These are phyloP conservation scores for Yponomeuta malinellus DNA, from an alignment of 2,888 invertebrate genomes.

Conservation along the genomic window DNA sequence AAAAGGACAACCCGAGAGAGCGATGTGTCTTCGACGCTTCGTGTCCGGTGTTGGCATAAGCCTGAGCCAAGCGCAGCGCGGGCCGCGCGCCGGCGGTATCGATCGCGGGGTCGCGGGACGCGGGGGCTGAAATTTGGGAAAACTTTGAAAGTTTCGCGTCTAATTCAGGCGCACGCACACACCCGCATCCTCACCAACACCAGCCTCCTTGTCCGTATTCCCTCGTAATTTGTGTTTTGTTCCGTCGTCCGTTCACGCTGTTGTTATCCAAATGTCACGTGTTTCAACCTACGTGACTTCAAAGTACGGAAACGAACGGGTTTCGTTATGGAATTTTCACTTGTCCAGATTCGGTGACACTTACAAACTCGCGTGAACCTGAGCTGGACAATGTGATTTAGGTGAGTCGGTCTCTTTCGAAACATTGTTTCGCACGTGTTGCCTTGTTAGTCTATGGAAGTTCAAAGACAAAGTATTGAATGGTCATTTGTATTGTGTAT, in stretches of 20 bases:
- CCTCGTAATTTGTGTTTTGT: slow-evolving; percentile 64
- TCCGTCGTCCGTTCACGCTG: slow-evolving; percentile 57
- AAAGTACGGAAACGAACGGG: slow-evolving; percentile 9
- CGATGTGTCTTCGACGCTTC: slow-evolving; percentile 40
- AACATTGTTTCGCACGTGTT: slow-evolving; percentile 1
- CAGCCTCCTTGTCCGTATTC: slow-evolving; percentile 33
- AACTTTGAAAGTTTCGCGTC: slow-evolving; percentile 77
- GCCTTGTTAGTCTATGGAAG: slow-evolving; percentile 25
- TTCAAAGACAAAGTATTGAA: slow-evolving; percentile 38
- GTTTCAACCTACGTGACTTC: slow-evolving; percentile 54
- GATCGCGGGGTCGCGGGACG: slow-evolving; percentile 49
- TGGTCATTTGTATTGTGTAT: slow-evolving; percentile 29
- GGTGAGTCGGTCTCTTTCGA: slow-evolving; percentile 28
- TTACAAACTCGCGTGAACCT: neutral
- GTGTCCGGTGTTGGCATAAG: slow-evolving; percentile 68
- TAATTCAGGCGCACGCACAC: slow-evolving; percentile 77
- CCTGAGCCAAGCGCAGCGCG: slow-evolving; percentile 37
- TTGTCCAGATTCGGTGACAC: neutral
- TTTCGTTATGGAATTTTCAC: neutral
- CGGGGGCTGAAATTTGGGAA: slow-evolving; percentile 73
- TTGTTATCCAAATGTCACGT: slow-evolving; percentile 65
- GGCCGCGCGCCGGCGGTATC: slow-evolving; percentile 47
- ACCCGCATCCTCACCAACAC: slow-evolving; percentile 45
- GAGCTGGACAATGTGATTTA: neutral
- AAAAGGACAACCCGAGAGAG: slow-evolving; percentile 21